Percentiles rank a stretch among this genome's conserved stretches.
phyloP scores from a whole-genome alignment of 2,113 vertebrate species.

The Capreolus pygargus region DNA sequence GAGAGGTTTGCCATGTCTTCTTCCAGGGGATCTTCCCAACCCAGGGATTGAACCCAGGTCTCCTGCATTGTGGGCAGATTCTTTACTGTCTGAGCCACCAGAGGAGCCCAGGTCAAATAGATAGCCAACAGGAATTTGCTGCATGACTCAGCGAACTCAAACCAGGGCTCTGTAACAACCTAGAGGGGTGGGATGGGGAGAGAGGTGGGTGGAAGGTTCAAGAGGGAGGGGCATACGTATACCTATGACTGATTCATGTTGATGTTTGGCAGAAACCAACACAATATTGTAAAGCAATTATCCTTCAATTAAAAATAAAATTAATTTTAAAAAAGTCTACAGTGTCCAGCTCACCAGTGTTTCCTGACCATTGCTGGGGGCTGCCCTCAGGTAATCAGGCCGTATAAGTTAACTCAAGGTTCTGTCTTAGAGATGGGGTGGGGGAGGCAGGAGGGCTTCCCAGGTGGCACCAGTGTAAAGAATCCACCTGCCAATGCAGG shows the following conservation, averaged over 20 bases:
- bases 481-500: not conserved
- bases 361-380: not conserved
- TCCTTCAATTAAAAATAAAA: not conserved
- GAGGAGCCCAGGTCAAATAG: not conserved
- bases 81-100: not conserved
- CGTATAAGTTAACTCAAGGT: not conserved
- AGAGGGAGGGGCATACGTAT: not conserved
- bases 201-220: not conserved
- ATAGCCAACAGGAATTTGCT: not conserved
- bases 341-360: not conserved
- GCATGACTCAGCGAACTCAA: not conserved
- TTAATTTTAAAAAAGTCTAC: not conserved
- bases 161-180: not conserved
- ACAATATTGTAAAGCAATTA: not conserved
- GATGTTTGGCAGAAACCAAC: not conserved
- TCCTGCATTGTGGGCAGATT: not conserved
- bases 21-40: not conserved
- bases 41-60: not conserved
- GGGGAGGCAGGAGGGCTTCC: not conserved
- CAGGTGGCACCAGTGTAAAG: not conserved
- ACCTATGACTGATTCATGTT: not conserved
- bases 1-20: not conserved
- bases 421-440: not conserved
- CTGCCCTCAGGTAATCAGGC: not conserved
- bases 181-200: not conserved